Evolutionary conservation across 2,888 invertebrate species (phyloP).

Genomic region (Chrysina gloriosa): DNA sequence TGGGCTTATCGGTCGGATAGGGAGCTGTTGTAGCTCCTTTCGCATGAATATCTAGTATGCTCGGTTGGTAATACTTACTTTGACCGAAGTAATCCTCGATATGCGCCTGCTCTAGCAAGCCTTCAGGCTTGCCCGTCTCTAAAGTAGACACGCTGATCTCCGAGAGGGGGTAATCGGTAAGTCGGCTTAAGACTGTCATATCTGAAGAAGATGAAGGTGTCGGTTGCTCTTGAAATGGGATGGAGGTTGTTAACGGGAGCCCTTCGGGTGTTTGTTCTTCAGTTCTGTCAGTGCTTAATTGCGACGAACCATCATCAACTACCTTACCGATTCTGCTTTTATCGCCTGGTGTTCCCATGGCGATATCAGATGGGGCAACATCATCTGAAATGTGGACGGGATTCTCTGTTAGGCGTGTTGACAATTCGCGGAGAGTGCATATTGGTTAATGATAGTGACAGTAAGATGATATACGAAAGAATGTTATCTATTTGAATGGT

Average conservation of each 20-base stretch:
- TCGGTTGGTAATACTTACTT: conserved; percentile 55
- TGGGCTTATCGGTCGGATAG: conserved; percentile 42
- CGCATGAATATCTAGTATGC: conserved; percentile 29
- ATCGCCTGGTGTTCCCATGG: conserved; percentile 67
- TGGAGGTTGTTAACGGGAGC: not conserved
- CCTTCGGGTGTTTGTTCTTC: conserved; percentile 4
- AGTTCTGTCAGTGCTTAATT: conserved; percentile 30
- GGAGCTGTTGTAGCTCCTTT: conserved; percentile 14
- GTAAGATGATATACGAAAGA: conserved; percentile 49
- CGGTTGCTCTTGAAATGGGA: conserved; percentile 39
- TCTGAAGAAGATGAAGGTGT: conserved; percentile 43
- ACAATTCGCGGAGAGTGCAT: conserved; percentile 22
- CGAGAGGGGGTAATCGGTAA: conserved; percentile 33
- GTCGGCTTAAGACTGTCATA: conserved; percentile 50
- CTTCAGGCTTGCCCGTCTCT: conserved; percentile 51
- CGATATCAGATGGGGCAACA: conserved; percentile 65
- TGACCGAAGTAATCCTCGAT: conserved; percentile 60
- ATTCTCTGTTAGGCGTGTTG: conserved; percentile 8
- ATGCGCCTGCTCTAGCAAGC: conserved; percentile 57
- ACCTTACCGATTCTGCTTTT: conserved; percentile 61
- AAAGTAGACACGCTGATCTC: conserved; percentile 41
- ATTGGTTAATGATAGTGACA: conserved; percentile 39
- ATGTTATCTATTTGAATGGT: conserved; percentile 55
- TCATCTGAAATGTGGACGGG: conserved; percentile 59
- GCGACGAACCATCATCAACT: conserved; percentile 49